Percentiles rank a stretch among this genome's conserved stretches.
Evolutionary conservation across 2,888 invertebrate genomes (phyloP).

Genomic region (Halictus quadricinctus): DNA sequence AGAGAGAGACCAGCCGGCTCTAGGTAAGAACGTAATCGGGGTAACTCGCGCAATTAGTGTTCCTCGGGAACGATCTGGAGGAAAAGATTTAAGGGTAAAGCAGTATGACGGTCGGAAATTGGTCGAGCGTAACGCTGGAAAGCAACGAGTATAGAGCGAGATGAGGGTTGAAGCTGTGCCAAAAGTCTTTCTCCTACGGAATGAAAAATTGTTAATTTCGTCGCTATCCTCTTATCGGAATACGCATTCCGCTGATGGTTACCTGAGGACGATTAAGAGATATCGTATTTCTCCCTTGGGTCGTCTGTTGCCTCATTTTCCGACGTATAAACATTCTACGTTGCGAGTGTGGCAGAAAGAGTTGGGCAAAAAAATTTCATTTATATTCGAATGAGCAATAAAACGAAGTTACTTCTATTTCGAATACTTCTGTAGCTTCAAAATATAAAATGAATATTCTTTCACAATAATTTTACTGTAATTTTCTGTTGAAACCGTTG

Average conservation of each 20-base stretch:
- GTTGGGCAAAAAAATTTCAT: too few species aligned
- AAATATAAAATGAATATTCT: too few species aligned
- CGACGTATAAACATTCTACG: neutral
- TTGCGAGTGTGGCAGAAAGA: too few species aligned
- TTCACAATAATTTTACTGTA: too few species aligned
- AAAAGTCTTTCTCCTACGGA: constrained; percentile 18
- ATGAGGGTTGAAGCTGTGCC: constrained; percentile 42
- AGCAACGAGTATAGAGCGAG: constrained; percentile 17
- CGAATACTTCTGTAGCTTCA: too few species aligned
- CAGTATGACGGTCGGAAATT: constrained; percentile 49
- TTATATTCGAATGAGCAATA: neutral
- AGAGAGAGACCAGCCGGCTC: neutral
- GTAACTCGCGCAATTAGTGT: constrained; percentile 50
- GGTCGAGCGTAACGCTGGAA: constrained; percentile 35
- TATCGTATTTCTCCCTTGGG: neutral
- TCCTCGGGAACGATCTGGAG: constrained; percentile 21
- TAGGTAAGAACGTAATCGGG: constrained; percentile 36
- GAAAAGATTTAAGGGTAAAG: constrained; percentile 29
- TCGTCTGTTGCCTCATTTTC: neutral
- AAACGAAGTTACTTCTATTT: too few species aligned
- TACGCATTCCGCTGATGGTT: neutral
- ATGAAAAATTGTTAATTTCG: constrained; percentile 42
- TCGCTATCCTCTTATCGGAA: constrained; percentile 18
- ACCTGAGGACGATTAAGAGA: neutral
- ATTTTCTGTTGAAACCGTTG: too few species aligned